Conservation (phyloP, 92 coral and sea anemone species). For the Parazoanthus darwini region DNA sequence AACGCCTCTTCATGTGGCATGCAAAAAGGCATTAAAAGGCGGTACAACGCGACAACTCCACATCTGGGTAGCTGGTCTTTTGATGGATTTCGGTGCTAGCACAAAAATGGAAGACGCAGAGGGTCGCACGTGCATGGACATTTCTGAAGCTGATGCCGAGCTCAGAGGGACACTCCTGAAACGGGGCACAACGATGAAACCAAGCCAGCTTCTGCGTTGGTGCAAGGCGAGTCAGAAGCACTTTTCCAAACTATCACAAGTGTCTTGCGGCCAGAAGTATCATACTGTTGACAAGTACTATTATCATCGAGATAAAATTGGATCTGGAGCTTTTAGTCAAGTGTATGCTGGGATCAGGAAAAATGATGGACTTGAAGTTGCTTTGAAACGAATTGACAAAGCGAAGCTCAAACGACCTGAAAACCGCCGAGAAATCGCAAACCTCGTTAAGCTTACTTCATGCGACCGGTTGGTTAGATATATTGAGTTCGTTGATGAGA, state of each 20-base stretch:
- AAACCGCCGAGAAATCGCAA: conserved; percentile 1
- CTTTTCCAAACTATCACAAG: background rate
- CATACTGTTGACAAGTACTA: background rate
- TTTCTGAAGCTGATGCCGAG: background rate
- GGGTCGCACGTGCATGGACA: background rate
- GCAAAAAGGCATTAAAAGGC: background rate
- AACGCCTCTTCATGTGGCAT: conserved; percentile 11
- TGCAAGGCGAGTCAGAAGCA: background rate
- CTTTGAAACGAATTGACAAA: conserved; percentile 26
- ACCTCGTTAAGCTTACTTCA: conserved; percentile 5
- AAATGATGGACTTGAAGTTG: conserved; percentile 31
- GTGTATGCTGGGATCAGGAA: conserved; percentile 34
- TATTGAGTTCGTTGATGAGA: conserved; percentile 1
- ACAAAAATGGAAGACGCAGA: background rate
- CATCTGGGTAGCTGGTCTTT: background rate
- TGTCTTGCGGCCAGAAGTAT: background rate
- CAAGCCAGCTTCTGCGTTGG: background rate
- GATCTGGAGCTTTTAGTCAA: conserved; percentile 22
- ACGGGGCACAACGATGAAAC: background rate
- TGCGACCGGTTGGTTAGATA: conserved; percentile 24
- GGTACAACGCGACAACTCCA: background rate
- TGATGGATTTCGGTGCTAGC: conserved; percentile 27
- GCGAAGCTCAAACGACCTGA: conserved; percentile 16
- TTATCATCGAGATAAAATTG: background rate
- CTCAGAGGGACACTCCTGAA: background rate